Conservation (phyloP, 2,113 vertebrate species). For the Fregata magnificens region DNA sequence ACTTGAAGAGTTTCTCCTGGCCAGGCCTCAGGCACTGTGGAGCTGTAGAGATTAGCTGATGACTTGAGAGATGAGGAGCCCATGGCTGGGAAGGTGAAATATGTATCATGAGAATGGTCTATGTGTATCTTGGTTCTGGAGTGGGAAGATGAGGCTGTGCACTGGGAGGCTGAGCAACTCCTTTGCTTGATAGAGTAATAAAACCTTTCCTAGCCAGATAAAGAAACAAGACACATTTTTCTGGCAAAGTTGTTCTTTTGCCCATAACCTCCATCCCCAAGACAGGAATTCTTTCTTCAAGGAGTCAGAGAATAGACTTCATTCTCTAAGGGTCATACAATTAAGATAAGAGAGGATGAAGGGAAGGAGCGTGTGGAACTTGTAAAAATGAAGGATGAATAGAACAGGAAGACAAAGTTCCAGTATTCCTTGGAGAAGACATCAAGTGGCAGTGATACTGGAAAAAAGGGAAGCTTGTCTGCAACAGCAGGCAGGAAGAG, state of each 20-base stretch:
- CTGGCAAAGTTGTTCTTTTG: not conserved
- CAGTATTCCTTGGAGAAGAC: not conserved
- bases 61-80: not conserved
- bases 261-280: not conserved
- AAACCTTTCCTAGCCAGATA: not conserved
- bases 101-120: not conserved
- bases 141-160: not conserved
- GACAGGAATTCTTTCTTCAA: not conserved
- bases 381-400: not conserved
- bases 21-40: not conserved
- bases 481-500: not conserved
- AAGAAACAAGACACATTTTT: not conserved
- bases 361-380: not conserved
- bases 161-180: accelerated
- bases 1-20: not conserved
- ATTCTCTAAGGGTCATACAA: not conserved
- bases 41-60: not conserved
- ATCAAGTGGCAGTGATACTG: not conserved
- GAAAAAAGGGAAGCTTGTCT: not conserved
- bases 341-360: not conserved
- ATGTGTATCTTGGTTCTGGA: not conserved
- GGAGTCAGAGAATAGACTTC: not conserved
- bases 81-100: not conserved
- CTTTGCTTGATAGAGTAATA: not conserved
- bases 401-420: not conserved